A percentile compares a stretch with the other conserved stretches of the same genome.
phyloP scores from a whole-genome alignment of 2,113 vertebrate genomes.

The Tyrannus savana region DNA sequence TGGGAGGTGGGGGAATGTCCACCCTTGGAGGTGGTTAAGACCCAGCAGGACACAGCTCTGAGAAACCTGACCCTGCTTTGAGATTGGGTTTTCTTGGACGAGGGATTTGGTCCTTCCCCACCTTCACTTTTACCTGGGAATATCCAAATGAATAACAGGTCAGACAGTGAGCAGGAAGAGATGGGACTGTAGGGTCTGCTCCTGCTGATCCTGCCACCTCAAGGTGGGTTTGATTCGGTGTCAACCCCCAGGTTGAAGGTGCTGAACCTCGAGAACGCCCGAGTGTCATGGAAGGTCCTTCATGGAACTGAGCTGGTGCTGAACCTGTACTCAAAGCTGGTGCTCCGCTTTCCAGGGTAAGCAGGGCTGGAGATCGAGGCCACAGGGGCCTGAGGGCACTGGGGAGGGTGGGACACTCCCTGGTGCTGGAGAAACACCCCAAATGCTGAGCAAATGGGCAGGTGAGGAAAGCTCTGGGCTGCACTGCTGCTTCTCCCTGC shows the following conservation, averaged over 20 bases:
- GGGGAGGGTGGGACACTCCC: accelerated
- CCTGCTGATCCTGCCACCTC: neutral
- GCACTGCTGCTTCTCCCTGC: neutral
- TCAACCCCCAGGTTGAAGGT: constrained; percentile 6
- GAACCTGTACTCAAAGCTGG: constrained; percentile 46
- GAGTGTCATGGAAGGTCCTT: constrained; percentile 2
- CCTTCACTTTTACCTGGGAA: neutral
- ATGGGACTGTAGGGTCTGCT: neutral
- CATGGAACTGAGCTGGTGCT: neutral
- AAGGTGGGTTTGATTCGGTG: neutral
- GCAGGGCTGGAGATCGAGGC: neutral
- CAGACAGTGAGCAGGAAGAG: neutral
- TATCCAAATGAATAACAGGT: too few relatives aligned
- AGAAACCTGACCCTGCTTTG: neutral
- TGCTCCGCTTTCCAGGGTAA: constrained; percentile 49
- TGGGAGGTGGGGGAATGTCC: neutral
- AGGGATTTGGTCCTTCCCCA: neutral
- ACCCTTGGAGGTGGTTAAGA: neutral
- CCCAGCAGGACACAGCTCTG: neutral
- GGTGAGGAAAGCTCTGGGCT: neutral
- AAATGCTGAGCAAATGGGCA: neutral
- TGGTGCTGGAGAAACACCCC: neutral
- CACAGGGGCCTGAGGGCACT: accelerated
- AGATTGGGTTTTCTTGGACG: accelerated
- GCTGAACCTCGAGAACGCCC: neutral